A percentile compares a stretch with the other conserved stretches of the same genome.
These are phyloP conservation scores for Catostylus mosaicus DNA, from an alignment of 30 jellyfish, hydroid and myxozoan genomes.

Conservation along the genomic window DNA sequence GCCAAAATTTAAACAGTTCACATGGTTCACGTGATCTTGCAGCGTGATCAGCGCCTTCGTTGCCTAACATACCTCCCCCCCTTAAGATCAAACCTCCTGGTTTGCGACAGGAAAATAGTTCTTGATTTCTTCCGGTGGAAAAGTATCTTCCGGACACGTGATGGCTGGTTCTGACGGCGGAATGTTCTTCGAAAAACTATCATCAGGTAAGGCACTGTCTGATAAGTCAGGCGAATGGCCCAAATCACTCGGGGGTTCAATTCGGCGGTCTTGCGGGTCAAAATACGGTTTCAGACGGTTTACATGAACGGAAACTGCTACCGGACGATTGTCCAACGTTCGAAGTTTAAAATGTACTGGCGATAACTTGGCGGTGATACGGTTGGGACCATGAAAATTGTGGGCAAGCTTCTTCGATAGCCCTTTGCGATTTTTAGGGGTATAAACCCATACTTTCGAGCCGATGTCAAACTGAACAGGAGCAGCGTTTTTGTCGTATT, in stretches of 20 bases:
- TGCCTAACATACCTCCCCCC: too few species aligned
- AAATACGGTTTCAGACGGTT: background rate
- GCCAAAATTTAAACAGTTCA: too few species aligned
- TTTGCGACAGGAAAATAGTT: background rate
- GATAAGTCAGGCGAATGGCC: background rate
- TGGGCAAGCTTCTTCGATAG: too few species aligned
- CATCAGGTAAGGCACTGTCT: too few species aligned
- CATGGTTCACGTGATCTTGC: too few species aligned
- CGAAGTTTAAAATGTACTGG: background rate
- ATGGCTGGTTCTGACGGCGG: background rate
- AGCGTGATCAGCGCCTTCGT: too few species aligned
- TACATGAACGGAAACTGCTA: background rate
- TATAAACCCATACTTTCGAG: too few species aligned
- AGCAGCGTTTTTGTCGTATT: too few species aligned
- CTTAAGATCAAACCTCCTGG: conserved; percentile 7
- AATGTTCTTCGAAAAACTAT: too few species aligned
- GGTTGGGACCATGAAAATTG: background rate
- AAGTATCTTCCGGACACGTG: background rate
- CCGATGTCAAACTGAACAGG: too few species aligned
- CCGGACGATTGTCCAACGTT: background rate
- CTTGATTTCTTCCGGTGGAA: background rate
- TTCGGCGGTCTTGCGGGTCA: background rate
- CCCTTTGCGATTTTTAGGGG: too few species aligned
- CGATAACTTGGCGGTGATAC: too few species aligned
- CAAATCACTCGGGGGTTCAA: background rate